Evolutionary conservation across 2,113 vertebrate species (phyloP).

Genomic region (Candoia aspera): DNA sequence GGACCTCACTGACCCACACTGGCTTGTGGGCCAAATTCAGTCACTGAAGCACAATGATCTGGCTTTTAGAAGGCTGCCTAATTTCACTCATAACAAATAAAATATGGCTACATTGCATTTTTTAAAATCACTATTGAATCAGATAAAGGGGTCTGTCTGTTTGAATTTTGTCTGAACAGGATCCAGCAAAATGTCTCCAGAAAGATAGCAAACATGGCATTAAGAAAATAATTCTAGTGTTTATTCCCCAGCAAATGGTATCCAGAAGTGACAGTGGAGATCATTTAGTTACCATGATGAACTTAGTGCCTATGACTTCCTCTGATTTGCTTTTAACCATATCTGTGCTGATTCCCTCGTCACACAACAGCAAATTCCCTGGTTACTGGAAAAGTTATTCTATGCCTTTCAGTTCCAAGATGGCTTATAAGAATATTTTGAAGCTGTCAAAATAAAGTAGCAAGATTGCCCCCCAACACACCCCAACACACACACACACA

Average conservation of each 20-base stretch:
- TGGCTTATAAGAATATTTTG: neutral
- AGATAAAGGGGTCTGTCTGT: neutral
- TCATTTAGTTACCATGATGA: neutral
- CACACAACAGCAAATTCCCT: neutral
- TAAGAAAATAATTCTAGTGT: neutral
- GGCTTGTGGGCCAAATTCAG: neutral
- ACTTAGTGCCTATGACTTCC: neutral
- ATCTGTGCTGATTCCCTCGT: neutral
- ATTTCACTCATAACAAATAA: neutral
- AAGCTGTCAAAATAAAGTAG: neutral
- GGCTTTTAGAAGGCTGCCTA: neutral
- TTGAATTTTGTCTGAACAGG: neutral
- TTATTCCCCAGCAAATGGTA: neutral
- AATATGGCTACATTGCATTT: neutral
- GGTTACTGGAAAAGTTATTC: neutral
- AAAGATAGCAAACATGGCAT: neutral
- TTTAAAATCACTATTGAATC: neutral
- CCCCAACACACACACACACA: neutral
- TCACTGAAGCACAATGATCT: neutral
- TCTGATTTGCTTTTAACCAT: neutral
- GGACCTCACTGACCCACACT: neutral
- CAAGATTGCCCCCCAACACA: neutral
- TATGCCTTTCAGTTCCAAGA: neutral
- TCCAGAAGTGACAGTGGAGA: neutral
- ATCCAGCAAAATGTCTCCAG: neutral